Percentiles rank a stretch among this genome's conserved stretches.
phyloP scores from a whole-genome alignment of 2,888 invertebrate genomes.

The Apamea anceps region DNA sequence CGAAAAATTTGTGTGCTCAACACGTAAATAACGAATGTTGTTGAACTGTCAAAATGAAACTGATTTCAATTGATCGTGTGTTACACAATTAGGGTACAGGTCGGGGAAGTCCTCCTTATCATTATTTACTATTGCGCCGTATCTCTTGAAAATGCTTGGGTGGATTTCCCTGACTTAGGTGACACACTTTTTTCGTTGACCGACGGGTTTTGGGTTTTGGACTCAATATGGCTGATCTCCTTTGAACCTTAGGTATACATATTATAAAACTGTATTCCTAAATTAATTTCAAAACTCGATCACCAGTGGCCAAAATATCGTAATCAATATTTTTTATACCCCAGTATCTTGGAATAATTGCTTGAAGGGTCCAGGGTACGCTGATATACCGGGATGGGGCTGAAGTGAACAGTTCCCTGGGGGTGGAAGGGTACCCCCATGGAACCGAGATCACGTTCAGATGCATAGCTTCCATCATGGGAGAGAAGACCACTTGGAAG shows the following conservation, averaged over 20 bases:
- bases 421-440: constrained; percentile 93
- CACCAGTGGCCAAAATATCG: constrained; percentile 43
- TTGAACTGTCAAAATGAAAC: too few species aligned
- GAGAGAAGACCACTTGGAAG: constrained; percentile 96
- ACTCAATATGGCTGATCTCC: too few species aligned
- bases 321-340: constrained; percentile 25
- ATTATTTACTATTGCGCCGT: background rate
- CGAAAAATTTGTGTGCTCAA: too few species aligned
- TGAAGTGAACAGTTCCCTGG: constrained; percentile 91
- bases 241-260: too few species aligned
- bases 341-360: constrained; percentile 59
- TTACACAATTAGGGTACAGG: too few species aligned
- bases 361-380: constrained; percentile 93
- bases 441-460: constrained; percentile 96
- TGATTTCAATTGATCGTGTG: too few species aligned
- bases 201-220: background rate
- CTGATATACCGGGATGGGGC: constrained; percentile 93
- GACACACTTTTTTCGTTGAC: background rate
- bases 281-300: background rate
- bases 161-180: background rate
- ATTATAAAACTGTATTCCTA: background rate
- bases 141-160: background rate
- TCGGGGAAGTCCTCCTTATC: too few species aligned
- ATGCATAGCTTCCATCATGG: constrained; percentile 95
- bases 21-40: too few species aligned